Conservation (phyloP, 1,140 invertebrate species). For the Chironomus striatipennis region DNA sequence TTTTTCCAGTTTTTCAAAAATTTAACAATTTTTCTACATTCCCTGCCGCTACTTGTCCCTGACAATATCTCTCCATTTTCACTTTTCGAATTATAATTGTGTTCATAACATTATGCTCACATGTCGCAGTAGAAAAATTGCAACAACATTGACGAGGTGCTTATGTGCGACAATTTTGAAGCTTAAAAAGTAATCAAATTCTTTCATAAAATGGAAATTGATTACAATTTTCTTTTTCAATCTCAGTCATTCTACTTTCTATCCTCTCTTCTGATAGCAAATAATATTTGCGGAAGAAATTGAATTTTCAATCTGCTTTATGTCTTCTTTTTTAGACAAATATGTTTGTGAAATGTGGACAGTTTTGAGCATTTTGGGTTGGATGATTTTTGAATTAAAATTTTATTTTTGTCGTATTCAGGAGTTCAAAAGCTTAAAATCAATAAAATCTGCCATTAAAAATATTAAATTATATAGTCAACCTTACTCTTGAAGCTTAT, state of each 20-base stretch:
- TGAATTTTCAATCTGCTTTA: slow-evolving; percentile 17
- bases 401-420: no score
- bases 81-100: background rate
- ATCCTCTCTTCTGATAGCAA: background rate
- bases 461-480: no score
- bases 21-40: no score
- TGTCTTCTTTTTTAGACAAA: background rate
- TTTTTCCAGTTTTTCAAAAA: no score
- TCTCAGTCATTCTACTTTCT: background rate
- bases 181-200: slow-evolving; percentile 14
- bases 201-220: background rate
- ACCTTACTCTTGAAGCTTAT: no score
- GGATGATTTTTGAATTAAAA: no score
- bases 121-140: background rate
- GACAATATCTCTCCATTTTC: background rate
- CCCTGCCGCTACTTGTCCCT: background rate
- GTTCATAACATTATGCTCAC: background rate
- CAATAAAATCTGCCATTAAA: no score
- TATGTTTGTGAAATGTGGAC: no score
- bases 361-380: no score
- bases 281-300: slow-evolving; percentile 22
- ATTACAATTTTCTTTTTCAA: slow-evolving; percentile 1
- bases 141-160: background rate
- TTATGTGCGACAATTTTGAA: slow-evolving; percentile 8
- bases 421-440: no score